phyloP scores from a whole-genome alignment of 2,797 vertebrate genomes.

The Hafferia zeledoni region DNA sequence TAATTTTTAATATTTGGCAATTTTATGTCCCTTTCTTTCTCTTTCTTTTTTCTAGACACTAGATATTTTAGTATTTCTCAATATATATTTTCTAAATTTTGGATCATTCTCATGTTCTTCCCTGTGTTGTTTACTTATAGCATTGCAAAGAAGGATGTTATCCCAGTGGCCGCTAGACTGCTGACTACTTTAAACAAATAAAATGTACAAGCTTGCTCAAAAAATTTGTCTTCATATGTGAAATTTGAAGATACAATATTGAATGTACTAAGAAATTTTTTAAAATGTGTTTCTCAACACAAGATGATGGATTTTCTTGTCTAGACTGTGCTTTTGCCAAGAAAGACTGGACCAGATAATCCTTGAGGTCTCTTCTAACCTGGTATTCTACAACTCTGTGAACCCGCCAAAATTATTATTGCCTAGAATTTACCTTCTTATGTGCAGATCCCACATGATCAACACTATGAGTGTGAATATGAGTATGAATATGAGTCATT shows the following conservation, averaged over 20 bases:
- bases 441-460: neutral
- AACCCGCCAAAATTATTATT: neutral
- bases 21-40: neutral
- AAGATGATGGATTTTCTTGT: neutral
- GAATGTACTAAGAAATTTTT: neutral
- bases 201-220: neutral
- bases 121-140: neutral
- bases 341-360: neutral
- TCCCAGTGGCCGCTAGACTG: neutral
- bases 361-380: neutral
- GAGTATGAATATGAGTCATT: neutral
- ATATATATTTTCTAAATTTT: neutral
- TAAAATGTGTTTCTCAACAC: neutral
- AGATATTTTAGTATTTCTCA: neutral
- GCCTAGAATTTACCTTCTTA: neutral
- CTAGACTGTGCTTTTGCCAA: neutral
- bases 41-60: neutral
- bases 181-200: neutral
- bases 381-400: neutral
- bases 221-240: neutral
- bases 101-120: neutral
- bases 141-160: neutral
- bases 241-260: neutral
- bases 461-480: neutral
- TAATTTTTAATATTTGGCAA: neutral